Percentiles rank a stretch among this genome's conserved stretches.
Evolutionary conservation across 2,888 invertebrate genomes (phyloP).

Genomic region (Spicauda simplicius): DNA sequence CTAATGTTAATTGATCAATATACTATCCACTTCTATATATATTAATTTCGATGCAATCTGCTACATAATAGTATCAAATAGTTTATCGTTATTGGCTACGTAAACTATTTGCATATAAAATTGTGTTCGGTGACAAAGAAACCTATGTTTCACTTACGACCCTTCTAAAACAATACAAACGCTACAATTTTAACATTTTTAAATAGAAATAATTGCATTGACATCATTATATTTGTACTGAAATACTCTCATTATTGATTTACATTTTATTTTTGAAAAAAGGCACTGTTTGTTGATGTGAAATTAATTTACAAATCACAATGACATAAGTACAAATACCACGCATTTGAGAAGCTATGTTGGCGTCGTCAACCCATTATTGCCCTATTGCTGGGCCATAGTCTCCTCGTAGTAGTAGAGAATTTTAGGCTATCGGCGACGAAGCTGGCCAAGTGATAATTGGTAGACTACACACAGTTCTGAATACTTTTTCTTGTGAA

Average conservation of each 20-base stretch:
- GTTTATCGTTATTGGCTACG: constrained; percentile 52
- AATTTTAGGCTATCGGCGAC: too few species aligned
- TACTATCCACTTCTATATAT: neutral
- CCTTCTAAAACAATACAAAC: constrained; percentile 5
- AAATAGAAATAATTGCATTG: neutral
- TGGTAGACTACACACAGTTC: too few species aligned
- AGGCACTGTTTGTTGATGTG: neutral
- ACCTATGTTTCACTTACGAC: neutral
- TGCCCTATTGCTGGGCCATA: too few species aligned
- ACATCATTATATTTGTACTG: neutral
- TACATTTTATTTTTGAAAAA: neutral
- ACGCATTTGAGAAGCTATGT: too few species aligned
- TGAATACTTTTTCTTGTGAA: too few species aligned
- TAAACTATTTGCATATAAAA: constrained; percentile 37
- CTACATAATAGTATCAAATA: constrained; percentile 16
- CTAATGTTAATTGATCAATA: neutral
- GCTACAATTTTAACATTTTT: neutral
- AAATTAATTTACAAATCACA: neutral
- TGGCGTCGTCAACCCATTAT: too few species aligned
- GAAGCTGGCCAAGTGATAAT: too few species aligned
- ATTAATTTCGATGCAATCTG: constrained; percentile 6
- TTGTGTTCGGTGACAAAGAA: neutral
- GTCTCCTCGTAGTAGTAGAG: too few species aligned
- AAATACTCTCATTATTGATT: neutral
- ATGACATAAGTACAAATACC: too few species aligned